Percentiles rank a stretch among this genome's conserved stretches.
Evolutionary conservation across 1,140 invertebrate species (phyloP).

Genomic region (Helicoverpa armigera): DNA sequence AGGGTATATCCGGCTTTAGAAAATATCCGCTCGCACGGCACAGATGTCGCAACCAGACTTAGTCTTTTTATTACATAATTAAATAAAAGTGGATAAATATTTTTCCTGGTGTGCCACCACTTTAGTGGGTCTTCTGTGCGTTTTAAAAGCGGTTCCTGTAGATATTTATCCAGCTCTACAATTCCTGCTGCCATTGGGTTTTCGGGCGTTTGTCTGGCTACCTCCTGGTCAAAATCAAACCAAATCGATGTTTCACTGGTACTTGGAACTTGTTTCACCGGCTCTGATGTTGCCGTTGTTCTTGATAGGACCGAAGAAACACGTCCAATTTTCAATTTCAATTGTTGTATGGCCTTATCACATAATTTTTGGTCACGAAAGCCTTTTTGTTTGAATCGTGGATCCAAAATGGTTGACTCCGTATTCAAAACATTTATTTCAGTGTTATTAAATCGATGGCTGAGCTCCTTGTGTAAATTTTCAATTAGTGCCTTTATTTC

Average conservation of each 20-base stretch:
- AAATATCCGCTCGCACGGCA: no score
- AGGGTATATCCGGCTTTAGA: no score
- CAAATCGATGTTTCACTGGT: slow-evolving; percentile 22
- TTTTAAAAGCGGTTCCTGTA: slow-evolving; percentile 49
- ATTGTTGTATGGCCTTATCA: background rate
- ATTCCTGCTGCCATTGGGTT: slow-evolving; percentile 50
- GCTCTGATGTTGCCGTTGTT: background rate
- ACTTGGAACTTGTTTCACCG: no score
- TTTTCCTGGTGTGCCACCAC: slow-evolving; percentile 50
- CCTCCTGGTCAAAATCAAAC: slow-evolving; percentile 43
- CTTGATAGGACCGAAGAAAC: background rate
- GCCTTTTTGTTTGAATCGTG: slow-evolving; percentile 44
- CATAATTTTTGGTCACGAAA: background rate
- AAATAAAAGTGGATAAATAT: background rate
- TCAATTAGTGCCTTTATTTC: no score
- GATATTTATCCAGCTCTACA: slow-evolving; percentile 55
- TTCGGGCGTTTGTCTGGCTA: background rate
- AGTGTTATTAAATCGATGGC: background rate
- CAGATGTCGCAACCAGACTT: background rate
- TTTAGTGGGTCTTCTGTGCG: slow-evolving; percentile 44
- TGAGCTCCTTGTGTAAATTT: background rate
- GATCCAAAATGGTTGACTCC: slow-evolving; percentile 49
- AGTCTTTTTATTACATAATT: background rate
- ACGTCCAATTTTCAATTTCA: slow-evolving; percentile 6
- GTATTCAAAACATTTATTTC: slow-evolving; percentile 23